These are phyloP conservation scores for Nyctibius grandis DNA, from an alignment of 2,797 vertebrate genomes.

Conservation along the genomic window DNA sequence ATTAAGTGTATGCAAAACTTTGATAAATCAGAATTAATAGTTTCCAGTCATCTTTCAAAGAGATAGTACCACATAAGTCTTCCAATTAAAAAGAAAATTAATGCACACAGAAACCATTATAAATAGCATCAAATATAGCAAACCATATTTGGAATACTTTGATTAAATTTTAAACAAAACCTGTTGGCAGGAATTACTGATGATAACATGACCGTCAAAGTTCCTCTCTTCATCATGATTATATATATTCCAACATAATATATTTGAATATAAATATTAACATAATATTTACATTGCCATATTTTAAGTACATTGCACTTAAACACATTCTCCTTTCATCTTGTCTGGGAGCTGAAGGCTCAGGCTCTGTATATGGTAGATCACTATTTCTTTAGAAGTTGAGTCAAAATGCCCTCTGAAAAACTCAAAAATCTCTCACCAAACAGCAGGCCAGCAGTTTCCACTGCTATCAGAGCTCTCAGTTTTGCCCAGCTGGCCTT, in stretches of 20 bases:
- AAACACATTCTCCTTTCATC: background rate
- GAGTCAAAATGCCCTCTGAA: background rate
- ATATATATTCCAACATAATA: background rate
- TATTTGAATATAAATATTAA: too few species aligned
- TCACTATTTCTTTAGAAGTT: background rate
- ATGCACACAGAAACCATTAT: constrained; percentile 28
- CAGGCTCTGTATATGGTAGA: background rate
- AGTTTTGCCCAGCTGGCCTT: background rate
- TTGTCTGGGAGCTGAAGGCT: background rate
- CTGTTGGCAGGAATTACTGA: background rate
- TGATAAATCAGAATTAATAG: constrained; percentile 32
- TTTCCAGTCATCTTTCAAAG: constrained; percentile 41
- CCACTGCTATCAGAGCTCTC: background rate
- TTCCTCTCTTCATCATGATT: background rate
- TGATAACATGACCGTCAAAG: background rate
- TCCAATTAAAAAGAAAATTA: constrained; percentile 51
- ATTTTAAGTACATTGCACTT: background rate
- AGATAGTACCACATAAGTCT: background rate
- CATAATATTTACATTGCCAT: background rate
- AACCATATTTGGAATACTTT: constrained; percentile 24
- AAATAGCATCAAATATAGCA: constrained; percentile 28
- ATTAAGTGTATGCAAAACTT: background rate
- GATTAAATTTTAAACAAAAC: constrained; percentile 41
- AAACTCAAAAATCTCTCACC: background rate
- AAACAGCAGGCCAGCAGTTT: background rate